Conservation (phyloP, 2,888 invertebrate genomes). For the Latheticus oryzae region DNA sequence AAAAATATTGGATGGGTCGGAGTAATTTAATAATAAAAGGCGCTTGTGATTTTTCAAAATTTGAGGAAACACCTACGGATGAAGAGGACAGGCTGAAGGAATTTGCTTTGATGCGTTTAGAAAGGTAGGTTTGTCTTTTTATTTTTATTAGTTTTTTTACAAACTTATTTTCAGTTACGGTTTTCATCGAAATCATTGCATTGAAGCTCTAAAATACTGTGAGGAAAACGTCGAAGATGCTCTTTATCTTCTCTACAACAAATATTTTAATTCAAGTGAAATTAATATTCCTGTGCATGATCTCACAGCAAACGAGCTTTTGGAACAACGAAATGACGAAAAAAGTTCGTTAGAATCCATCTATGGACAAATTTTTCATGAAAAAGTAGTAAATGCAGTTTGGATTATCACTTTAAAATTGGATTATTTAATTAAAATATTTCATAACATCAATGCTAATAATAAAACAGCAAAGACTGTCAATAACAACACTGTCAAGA, state of each 20-base stretch:
- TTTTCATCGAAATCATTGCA: constrained; percentile 79
- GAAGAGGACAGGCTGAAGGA: constrained; percentile 75
- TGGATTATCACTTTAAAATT: constrained; percentile 79
- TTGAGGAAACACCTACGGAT: constrained; percentile 68
- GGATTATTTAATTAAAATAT: constrained; percentile 71
- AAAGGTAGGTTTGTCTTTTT: constrained; percentile 69
- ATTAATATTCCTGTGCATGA: constrained; percentile 58
- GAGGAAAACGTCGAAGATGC: constrained; percentile 78
- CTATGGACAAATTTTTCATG: constrained; percentile 76
- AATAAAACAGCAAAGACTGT: constrained; percentile 61
- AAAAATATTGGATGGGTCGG: constrained; percentile 81
- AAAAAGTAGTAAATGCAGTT: constrained; percentile 75
- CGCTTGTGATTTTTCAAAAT: constrained; percentile 75
- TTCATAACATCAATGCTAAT: constrained; percentile 65
- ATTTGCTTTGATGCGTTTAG: constrained; percentile 78
- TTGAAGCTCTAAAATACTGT: constrained; percentile 78
- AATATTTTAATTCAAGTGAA: constrained; percentile 72
- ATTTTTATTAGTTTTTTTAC: constrained; percentile 1
- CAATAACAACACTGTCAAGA: constrained; percentile 64
- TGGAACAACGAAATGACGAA: constrained; percentile 78
- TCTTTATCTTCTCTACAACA: constrained; percentile 75
- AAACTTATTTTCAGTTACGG: too few relatives aligned
- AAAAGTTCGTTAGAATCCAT: constrained; percentile 81
- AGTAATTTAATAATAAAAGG: constrained; percentile 81
- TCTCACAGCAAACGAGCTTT: constrained; percentile 68